A percentile compares a stretch with the other conserved stretches of the same genome.
phyloP scores from a whole-genome alignment of 2,888 invertebrate genomes.

The Pinctada fucata region DNA sequence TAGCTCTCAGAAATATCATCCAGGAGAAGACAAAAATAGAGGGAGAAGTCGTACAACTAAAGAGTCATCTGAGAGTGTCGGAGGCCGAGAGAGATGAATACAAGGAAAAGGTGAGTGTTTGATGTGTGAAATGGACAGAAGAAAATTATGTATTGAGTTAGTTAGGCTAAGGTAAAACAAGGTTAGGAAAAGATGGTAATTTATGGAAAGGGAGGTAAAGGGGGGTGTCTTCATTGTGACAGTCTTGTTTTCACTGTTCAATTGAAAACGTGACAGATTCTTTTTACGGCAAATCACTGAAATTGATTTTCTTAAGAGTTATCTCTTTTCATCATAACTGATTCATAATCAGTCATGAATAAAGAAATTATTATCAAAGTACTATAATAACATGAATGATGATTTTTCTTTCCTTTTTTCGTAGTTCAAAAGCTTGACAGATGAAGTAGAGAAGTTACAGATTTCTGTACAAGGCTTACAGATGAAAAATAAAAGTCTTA shows the following conservation, averaged over 20 bases:
- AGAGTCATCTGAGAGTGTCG: constrained; percentile 54
- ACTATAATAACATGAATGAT: not conserved
- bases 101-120: constrained; percentile 56
- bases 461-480: constrained; percentile 61
- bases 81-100: constrained; percentile 59
- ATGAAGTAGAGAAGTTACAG: constrained; percentile 56
- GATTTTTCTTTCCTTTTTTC: constrained; percentile 7
- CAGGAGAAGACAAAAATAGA: constrained; percentile 71
- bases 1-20: constrained; percentile 66
- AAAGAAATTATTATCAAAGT: too few relatives aligned
- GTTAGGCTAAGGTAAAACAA: not conserved
- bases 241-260: too few relatives aligned
- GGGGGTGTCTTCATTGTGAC: too few relatives aligned
- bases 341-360: too few relatives aligned
- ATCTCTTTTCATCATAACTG: too few relatives aligned
- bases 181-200: not conserved
- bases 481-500: constrained; percentile 64
- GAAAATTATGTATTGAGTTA: not conserved
- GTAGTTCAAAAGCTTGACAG: constrained; percentile 55
- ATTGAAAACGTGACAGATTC: too few relatives aligned
- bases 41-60: constrained; percentile 62
- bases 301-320: too few relatives aligned
- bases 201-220: too few relatives aligned
- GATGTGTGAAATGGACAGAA: not conserved
- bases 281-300: too few relatives aligned